A percentile compares a stretch with the other conserved stretches of the same genome.
Evolutionary conservation across 1,140 invertebrate genomes (phyloP).

Genomic region (Drosophila burlai): DNA sequence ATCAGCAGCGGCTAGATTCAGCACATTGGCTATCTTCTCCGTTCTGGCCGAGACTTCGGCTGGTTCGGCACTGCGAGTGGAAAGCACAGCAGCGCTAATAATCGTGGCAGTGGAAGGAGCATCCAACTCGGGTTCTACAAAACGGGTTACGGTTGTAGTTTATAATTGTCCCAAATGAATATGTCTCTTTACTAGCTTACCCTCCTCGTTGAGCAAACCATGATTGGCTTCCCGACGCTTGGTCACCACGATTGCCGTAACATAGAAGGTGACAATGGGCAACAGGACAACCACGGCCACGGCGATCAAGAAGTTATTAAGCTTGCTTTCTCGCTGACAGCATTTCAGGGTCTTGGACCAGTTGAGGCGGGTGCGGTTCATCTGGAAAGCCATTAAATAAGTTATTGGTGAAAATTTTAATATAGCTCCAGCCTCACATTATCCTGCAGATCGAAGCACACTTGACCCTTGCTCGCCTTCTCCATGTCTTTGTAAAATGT

Average conservation of each 20-base stretch:
- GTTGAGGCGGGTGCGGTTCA: slow-evolving; percentile 70
- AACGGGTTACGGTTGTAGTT: fast-evolving
- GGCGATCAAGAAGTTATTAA: slow-evolving; percentile 43
- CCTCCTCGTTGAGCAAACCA: slow-evolving; percentile 60
- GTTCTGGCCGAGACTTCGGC: neutral
- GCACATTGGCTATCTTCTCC: slow-evolving; percentile 47
- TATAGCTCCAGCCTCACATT: slow-evolving; percentile 29
- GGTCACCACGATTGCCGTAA: slow-evolving; percentile 50
- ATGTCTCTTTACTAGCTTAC: neutral
- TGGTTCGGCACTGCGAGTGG: slow-evolving; percentile 31
- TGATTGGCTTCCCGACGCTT: slow-evolving; percentile 68
- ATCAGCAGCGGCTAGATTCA: neutral
- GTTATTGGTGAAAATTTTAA: neutral
- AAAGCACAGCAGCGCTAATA: slow-evolving; percentile 60
- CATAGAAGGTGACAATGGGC: slow-evolving; percentile 66
- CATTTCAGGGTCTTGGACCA: slow-evolving; percentile 76
- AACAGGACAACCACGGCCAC: slow-evolving; percentile 48
- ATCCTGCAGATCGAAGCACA: slow-evolving; percentile 78
- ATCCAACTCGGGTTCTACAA: slow-evolving; percentile 53
- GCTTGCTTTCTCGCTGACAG: slow-evolving; percentile 66
- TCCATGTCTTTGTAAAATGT: slow-evolving; percentile 65
- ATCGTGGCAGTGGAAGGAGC: slow-evolving; percentile 52
- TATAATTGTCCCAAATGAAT: too few relatives aligned
- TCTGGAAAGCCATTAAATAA: slow-evolving; percentile 34
- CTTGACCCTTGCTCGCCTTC: slow-evolving; percentile 55